phyloP scores from a whole-genome alignment of 2,888 invertebrate genomes.

The Zaprionus obscuricornis region DNA sequence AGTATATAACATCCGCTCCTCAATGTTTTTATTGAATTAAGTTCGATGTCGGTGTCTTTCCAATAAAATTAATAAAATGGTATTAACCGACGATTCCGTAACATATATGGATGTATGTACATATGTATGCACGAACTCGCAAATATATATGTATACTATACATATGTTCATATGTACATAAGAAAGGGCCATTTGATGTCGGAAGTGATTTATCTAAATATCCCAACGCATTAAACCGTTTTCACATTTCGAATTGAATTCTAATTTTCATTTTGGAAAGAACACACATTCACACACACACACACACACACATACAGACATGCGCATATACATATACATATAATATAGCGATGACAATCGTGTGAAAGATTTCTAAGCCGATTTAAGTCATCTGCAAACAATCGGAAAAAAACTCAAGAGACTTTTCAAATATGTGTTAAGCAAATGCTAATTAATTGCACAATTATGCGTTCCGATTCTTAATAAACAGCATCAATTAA shows the following conservation, averaged over 20 bases:
- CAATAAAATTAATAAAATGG: constrained; percentile 41
- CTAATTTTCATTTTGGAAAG: constrained; percentile 4
- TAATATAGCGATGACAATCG: constrained; percentile 35
- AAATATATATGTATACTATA: not conserved
- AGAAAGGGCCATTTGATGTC: constrained; percentile 27
- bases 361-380: constrained; percentile 53
- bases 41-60: constrained; percentile 35
- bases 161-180: not conserved
- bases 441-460: not conserved
- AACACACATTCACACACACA: no score
- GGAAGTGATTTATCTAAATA: constrained; percentile 65
- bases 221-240: constrained; percentile 39
- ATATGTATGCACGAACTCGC: not conserved
- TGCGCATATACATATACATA: not conserved
- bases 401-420: not conserved
- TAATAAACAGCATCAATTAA: no score
- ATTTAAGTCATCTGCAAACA: constrained; percentile 41
- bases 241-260: constrained; percentile 43
- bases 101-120: not conserved
- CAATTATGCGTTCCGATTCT: no score
- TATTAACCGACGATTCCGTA: constrained; percentile 28
- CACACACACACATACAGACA: no score
- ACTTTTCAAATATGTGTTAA: no score
- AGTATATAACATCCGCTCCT: constrained; percentile 42
- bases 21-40: not conserved